Percentiles rank a stretch among this genome's conserved stretches.
Conservation (phyloP, 1,140 invertebrate species). For the Eulimnadia texana region DNA sequence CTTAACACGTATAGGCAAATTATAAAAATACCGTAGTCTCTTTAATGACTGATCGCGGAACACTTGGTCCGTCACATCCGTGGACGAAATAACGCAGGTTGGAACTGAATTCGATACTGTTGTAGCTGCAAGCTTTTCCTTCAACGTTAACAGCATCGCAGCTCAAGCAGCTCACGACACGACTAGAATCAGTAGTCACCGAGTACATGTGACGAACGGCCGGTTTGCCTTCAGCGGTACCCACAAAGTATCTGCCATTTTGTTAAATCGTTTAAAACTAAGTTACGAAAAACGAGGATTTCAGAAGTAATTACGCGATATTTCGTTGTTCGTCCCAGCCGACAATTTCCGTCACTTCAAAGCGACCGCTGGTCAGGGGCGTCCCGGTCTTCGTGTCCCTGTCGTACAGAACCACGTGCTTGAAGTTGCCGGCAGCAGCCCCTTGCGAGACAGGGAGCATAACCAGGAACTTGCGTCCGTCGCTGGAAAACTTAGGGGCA, state of each 20-base stretch:
- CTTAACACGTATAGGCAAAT: background rate
- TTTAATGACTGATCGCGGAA: slow-evolving; percentile 30
- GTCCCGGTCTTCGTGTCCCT: slow-evolving; percentile 25
- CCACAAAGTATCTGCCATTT: slow-evolving; percentile 36
- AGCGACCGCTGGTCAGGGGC: slow-evolving; percentile 52
- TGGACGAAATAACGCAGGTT: slow-evolving; percentile 49
- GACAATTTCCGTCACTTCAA: slow-evolving; percentile 61
- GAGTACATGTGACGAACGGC: slow-evolving; percentile 28
- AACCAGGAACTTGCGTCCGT: slow-evolving; percentile 36
- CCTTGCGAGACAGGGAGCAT: slow-evolving; percentile 42
- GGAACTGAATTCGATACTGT: slow-evolving; percentile 47
- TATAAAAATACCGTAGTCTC: background rate
- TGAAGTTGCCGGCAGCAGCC: slow-evolving; percentile 37
- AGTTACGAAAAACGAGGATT: too few relatives aligned
- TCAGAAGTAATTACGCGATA: slow-evolving; percentile 45
- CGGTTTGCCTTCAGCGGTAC: slow-evolving; percentile 28
- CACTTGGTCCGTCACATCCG: slow-evolving; percentile 54
- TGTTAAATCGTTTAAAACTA: background rate
- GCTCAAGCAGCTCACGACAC: slow-evolving; percentile 22
- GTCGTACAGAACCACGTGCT: slow-evolving; percentile 46
- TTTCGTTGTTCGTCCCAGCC: slow-evolving; percentile 53
- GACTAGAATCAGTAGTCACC: slow-evolving; percentile 28
- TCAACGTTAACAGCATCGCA: slow-evolving; percentile 26
- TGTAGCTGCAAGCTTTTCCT: slow-evolving; percentile 39
- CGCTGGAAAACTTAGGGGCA: slow-evolving; percentile 37